phyloP scores from a whole-genome alignment of 2,797 vertebrate species.

The Enteromius anoplus region DNA sequence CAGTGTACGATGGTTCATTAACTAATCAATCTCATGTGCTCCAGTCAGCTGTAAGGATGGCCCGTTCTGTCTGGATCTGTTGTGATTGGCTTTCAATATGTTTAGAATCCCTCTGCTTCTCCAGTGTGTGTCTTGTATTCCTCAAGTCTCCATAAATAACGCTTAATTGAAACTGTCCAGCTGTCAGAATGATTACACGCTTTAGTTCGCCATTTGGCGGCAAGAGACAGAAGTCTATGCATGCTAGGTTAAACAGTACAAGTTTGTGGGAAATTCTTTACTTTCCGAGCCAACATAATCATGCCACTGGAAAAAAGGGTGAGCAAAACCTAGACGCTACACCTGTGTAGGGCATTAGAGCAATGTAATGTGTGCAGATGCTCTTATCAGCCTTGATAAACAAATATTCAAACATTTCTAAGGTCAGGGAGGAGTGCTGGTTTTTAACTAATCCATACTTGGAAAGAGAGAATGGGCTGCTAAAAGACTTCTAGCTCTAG shows the following conservation, averaged over 20 bases:
- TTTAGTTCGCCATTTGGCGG: conserved; percentile 74
- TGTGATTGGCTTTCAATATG: conserved; percentile 62
- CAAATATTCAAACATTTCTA: conserved; percentile 32
- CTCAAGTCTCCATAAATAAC: conserved; percentile 73
- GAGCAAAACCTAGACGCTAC: background rate
- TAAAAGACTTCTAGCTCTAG: conserved; percentile 17
- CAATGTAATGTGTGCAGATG: conserved; percentile 19
- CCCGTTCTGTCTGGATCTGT: conserved; percentile 26
- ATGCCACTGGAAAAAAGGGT: conserved; percentile 29
- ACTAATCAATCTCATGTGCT: conserved; percentile 45
- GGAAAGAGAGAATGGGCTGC: conserved; percentile 18
- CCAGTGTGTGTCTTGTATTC: conserved; percentile 71
- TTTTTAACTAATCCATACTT: conserved; percentile 47
- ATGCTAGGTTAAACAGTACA: conserved; percentile 61
- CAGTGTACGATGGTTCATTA: conserved; percentile 27
- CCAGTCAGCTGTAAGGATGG: conserved; percentile 34
- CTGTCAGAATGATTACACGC: conserved; percentile 81
- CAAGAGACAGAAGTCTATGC: conserved; percentile 65
- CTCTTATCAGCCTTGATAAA: conserved; percentile 23
- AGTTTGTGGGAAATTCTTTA: conserved; percentile 66
- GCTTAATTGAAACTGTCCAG: conserved; percentile 77
- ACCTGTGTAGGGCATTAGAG: conserved; percentile 24
- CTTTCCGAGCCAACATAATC: conserved; percentile 40
- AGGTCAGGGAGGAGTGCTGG: conserved; percentile 31
- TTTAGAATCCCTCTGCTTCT: conserved; percentile 58